Base-by-base conservation (phyloP, 1,140 invertebrate species). In the Drosophila busckii region DNA sequence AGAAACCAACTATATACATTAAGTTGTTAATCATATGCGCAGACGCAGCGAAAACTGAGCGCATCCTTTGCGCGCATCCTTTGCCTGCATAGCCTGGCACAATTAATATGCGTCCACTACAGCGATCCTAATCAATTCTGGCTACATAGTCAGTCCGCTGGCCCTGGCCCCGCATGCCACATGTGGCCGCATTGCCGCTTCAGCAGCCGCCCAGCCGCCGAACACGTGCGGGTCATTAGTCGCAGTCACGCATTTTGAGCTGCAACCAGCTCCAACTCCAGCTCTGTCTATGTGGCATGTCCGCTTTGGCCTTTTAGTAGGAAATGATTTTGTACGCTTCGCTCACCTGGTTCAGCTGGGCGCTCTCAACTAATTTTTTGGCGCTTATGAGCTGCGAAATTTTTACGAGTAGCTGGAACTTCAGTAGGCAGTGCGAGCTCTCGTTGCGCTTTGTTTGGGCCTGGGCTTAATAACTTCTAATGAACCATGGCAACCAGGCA, bases 101-200 rank as follows among this genome's bases (percentile, higher is more conserved):
- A 82, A 82, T 82, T 82, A 82, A 82, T 82, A 82, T 82, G 75
- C 75, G 76, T 82, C 75, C 75, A n/a, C n/a, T n/a, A n/a, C n/a
- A 82, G 75, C 69, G 75, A 82, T 82, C 75, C 75, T 82, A 82
- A 82, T 82, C 75, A 82, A 82, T 82, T 82, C 75, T 82, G 28
- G 45, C 41, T 41, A 63, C 54, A 80, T 82, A 69, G 68, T 82
- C 49, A 46, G 53, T 8, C 15, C 15, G 0, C 31, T 10, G 20
- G n/a, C 28, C 15, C 20, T 15, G 12, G 2, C 12, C 3, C 17
- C 5, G 13, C 3, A 15, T 13, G 0, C 22, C 1, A 5, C 17
- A 15, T 13, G 9, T 9, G 4, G 2, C 23, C 3, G 3, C 8
- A 9, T 29, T 29, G 10, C 10, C 7, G 32, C 25, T 17, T 19